These are phyloP conservation scores for Mya arenaria DNA, from an alignment of 1,140 invertebrate species.

Conservation along the genomic window DNA sequence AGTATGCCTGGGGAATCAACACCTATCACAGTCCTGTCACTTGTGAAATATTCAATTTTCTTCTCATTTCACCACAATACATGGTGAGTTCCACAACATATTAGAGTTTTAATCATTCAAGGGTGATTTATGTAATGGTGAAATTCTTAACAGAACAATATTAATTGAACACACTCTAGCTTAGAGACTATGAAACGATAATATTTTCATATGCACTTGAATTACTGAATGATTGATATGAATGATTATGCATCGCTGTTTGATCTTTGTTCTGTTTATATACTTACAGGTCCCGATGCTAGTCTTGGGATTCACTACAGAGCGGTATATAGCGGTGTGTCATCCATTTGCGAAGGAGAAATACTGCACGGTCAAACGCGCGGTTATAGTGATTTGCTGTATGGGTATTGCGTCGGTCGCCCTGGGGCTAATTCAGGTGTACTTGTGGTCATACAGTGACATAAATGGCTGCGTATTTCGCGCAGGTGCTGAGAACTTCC, in stretches of 20 bases:
- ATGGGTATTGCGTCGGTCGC: constrained; percentile 61
- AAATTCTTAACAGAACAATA: too few species aligned
- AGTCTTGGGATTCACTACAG: constrained; percentile 91
- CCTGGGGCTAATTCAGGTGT: constrained; percentile 68
- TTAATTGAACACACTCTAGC: too few species aligned
- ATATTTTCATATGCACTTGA: too few species aligned
- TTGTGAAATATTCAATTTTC: constrained; percentile 72
- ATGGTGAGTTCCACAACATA: constrained; percentile 57
- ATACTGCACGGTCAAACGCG: constrained; percentile 70
- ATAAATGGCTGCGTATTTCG: constrained; percentile 19
- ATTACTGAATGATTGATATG: too few species aligned
- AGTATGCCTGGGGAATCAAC: constrained; percentile 69
- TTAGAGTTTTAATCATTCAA: too few species aligned
- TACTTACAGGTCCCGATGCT: constrained; percentile 68
- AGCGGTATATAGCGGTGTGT: constrained; percentile 97
- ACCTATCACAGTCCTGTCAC: constrained; percentile 61
- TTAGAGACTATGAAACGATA: too few species aligned
- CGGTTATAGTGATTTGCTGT: constrained; percentile 61
- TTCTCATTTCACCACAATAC: constrained; percentile 75
- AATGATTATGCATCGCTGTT: too few species aligned
- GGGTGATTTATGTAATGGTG: too few species aligned
- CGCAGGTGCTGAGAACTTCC: constrained; percentile 48
- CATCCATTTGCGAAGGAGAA: constrained; percentile 88
- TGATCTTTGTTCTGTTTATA: too few species aligned
- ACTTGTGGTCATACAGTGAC: constrained; percentile 70